phyloP scores from a whole-genome alignment of 2,113 vertebrate genomes.

The Anarrhichthys ocellatus region DNA sequence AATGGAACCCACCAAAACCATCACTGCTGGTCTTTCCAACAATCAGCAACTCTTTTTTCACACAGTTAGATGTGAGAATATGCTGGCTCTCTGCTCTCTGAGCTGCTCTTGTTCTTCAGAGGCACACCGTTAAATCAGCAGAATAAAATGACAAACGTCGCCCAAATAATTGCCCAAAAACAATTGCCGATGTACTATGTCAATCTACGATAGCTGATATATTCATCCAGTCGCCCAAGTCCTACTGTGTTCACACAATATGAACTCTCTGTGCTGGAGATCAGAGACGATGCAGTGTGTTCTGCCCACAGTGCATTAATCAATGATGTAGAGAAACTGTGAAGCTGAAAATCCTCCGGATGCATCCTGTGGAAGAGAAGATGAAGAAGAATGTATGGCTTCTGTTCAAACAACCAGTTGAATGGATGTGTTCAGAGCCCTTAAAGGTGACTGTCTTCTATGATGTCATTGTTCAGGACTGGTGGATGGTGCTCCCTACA shows the following conservation, averaged over 20 bases:
- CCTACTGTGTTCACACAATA: not conserved
- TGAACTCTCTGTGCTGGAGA: not conserved
- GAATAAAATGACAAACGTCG: not conserved
- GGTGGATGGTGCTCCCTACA: conserved; percentile 94
- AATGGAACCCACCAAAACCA: no score
- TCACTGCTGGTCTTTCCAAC: no score
- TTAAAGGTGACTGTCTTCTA: not conserved
- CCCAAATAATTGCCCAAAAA: not conserved
- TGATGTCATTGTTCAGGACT: conserved; percentile 80
- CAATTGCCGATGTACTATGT: not conserved
- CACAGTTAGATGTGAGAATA: no score
- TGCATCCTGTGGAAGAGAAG: no score
- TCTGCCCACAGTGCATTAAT: not conserved
- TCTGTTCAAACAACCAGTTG: not conserved
- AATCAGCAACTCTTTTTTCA: no score
- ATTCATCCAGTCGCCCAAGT: not conserved
- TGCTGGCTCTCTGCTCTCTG: no score
- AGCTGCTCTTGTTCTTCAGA: no score
- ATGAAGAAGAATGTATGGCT: not conserved
- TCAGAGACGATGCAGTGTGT: not conserved
- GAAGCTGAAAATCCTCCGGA: not conserved
- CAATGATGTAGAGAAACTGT: not conserved
- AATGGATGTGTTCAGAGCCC: not conserved
- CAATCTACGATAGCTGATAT: not conserved
- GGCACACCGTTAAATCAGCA: not conserved